Conservation (phyloP, 2,888 invertebrate species). For the Tetragonula carbonaria region DNA sequence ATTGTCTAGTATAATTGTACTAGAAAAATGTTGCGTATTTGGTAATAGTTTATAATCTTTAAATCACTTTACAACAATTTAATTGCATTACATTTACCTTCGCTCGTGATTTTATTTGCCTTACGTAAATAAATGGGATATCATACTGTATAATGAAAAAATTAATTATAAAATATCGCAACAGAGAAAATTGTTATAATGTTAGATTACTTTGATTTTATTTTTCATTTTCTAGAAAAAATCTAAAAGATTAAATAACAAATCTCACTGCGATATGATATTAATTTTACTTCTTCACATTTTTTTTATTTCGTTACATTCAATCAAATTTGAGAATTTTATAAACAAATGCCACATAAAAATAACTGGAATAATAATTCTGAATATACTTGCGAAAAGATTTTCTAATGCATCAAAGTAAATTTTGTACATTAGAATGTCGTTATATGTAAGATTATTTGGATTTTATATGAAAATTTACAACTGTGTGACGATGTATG, state of each 20-base stretch:
- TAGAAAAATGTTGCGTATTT: background rate
- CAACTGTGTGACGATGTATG: background rate
- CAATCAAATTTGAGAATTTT: constrained; percentile 2
- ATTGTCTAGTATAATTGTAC: background rate
- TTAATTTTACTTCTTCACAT: background rate
- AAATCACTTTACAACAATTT: background rate
- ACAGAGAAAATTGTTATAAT: background rate
- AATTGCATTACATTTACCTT: background rate
- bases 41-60: constrained; percentile 2
- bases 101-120: background rate
- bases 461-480: background rate
- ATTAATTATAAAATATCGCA: background rate
- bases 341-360: background rate
- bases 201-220: background rate
- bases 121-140: background rate
- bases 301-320: background rate
- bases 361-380: background rate
- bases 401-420: background rate
- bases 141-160: background rate
- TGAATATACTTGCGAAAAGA: too few relatives aligned
- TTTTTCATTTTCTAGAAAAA: background rate
- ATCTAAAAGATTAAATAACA: background rate
- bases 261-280: background rate
- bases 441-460: background rate
- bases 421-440: background rate